Evolutionary conservation across 2,797 vertebrate species (phyloP), one percentile per base, ranked within the genome.

Genomic region (Chelonia mydas): DNA sequence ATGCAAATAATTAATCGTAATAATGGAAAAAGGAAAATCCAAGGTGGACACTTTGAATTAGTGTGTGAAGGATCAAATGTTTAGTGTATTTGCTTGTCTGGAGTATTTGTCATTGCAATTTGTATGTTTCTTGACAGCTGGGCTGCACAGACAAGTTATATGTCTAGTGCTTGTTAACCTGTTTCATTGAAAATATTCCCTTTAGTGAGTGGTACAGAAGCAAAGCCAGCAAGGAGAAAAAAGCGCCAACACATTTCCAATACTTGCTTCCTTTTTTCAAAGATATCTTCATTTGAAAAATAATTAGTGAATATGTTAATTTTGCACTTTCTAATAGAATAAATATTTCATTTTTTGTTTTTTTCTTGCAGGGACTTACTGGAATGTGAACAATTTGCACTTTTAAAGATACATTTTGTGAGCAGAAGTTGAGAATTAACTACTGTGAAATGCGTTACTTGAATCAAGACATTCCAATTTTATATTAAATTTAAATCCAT

Each of bases 381-480:
- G 55, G 92, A 90, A 83, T 85, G 25, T 3, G 11, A 86, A 77
- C 49, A 49, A 37, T 85, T 93, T 92, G 55, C 33, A n/a, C 57
- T 37, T 85, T 93, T 57, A 77, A 49, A 85, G 84, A 86, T 25
- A 49, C 45, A 49, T 77, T 77, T 72, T 77, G 74, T 28, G 45
- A 77, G 37, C 68, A 74, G 84, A 86, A 55, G 19, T 1, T 21
- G 65, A 72, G 0, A 88, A 84, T 28, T 90, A 76, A 47, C 87
- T 89, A 11, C 79, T 92, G n/a, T 54, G 53, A 93, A 86, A 90
- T 83, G 15, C 77, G 28, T 92, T 85, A 3, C 50, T 90, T 93
- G 65, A 89, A 84, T 95, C 74, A 78, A 83, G 28, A 15, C 88
- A 72, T 91, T 89, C 45, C 19, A 2, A 28, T 95, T 90, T 93